Conservation (phyloP, 2,113 vertebrate species). For the Crotophaga sulcirostris region DNA sequence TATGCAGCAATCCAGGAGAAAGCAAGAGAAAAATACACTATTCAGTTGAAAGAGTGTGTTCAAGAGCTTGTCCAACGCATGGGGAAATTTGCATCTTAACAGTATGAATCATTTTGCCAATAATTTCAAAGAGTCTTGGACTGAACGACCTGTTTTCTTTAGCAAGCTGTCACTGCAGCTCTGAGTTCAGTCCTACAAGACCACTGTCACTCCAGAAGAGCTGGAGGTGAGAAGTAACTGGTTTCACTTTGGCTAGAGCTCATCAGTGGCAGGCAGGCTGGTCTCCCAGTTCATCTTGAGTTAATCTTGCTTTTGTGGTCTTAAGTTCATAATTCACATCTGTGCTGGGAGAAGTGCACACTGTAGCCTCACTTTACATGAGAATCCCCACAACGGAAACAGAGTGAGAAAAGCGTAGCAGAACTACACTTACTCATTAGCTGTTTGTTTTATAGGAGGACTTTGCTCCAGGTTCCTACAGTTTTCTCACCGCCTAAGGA, state of each 20-base stretch:
- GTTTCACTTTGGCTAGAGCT: background rate
- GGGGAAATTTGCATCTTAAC: background rate
- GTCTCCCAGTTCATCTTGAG: background rate
- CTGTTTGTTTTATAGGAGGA: background rate
- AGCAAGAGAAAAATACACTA: background rate
- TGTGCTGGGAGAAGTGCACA: background rate
- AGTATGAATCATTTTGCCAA: background rate
- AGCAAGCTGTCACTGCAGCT: background rate
- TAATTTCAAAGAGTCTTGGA: background rate
- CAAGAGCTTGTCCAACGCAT: background rate
- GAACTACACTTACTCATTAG: background rate
- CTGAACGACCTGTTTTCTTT: background rate
- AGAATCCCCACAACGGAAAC: background rate
- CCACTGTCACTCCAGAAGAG: accelerated
- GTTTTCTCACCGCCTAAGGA: background rate
- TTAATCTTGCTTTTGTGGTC: background rate
- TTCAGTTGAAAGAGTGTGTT: background rate
- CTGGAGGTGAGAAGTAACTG: background rate
- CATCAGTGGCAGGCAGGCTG: background rate
- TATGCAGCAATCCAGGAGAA: background rate
- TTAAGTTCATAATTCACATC: background rate
- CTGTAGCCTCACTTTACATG: background rate
- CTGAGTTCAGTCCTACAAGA: background rate
- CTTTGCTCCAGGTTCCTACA: background rate
- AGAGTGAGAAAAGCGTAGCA: background rate